Evolutionary conservation across 2,113 vertebrate genomes (phyloP), one percentile per base, ranked within the genome.

Genomic region (Podarcis muralis): DNA sequence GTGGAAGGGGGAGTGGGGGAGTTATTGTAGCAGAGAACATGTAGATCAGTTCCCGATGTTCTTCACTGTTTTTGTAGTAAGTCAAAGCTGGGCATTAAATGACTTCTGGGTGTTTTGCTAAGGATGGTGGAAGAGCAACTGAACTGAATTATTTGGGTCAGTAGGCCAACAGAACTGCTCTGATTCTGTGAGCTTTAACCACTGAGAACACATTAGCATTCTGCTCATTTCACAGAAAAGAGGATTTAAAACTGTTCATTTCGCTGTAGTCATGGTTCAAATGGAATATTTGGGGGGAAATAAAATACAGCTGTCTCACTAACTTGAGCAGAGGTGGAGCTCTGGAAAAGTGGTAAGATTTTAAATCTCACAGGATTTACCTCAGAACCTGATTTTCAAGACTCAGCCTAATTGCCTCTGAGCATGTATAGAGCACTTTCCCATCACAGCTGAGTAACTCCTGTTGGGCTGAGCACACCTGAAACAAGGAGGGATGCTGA

Each of bases 221-320:
- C 48, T 68, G 85, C 85, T 69, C 59, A 35, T 87, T 87, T 87
- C 76, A 81, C 23, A 32, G 66, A 87, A 87, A 78, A 87, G 43
- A 80, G 75, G 75, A 79, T 86, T 87, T 80, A 57, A 86, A 78
- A 72, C 12, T 48, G 65, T 23, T 69, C 65, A 66, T 74, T 74
- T 30, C 25, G 37, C 62, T 71, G 7, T 53, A 69, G 65, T 48
- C 22, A 25, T 53, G n/a, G 76, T 35, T 66, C 74, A 22, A 43
- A 53, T 78, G 15, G 8, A 74, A 74, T 74, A 43, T 18, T 57
- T 74, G 53, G 23, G 1, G 30, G 43, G 2, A 2, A 74, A 74
- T 59, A n/a, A 84, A 53, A 11, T 57, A 30, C 35, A 85, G 35
- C 35, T 86, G 35, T 48, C 18, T 66, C 15, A 2, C 25, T 22